phyloP scores from a whole-genome alignment of 2,797 vertebrate species.

The Amblyraja radiata region DNA sequence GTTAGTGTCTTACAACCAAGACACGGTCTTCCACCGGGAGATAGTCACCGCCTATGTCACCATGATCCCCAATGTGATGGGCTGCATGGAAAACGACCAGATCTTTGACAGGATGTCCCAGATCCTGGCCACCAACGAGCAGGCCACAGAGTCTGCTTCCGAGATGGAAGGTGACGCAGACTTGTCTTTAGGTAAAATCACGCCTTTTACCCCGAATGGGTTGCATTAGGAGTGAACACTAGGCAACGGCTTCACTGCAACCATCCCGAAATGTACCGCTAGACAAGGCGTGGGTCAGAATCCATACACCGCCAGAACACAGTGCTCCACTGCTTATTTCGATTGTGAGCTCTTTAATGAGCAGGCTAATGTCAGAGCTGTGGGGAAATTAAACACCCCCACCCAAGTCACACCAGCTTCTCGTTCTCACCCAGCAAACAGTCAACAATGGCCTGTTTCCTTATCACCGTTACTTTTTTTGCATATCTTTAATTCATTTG shows the following conservation, averaged over 20 bases:
- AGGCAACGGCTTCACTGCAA: no score
- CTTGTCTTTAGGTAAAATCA: conserved; percentile 70
- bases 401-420: no score
- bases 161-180: conserved; percentile 74
- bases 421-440: no score
- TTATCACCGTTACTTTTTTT: no score
- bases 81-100: conserved; percentile 60
- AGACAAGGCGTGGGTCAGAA: not conserved
- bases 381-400: not conserved
- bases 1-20: conserved; percentile 81
- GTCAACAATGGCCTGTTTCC: no score
- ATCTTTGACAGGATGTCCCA: conserved; percentile 69
- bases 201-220: conserved; percentile 71
- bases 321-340: not conserved
- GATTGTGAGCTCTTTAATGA: not conserved
- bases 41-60: conserved; percentile 70
- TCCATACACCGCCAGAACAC: not conserved
- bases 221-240: conserved; percentile 54
- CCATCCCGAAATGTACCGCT: not conserved
- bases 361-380: not conserved
- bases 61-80: conserved; percentile 76
- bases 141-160: conserved; percentile 66
- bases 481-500: no score
- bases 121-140: conserved; percentile 63
- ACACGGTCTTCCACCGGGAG: conserved; percentile 72